Evolutionary conservation across 1,140 invertebrate genomes (phyloP).

Genomic region (Drosophila nannoptera): DNA sequence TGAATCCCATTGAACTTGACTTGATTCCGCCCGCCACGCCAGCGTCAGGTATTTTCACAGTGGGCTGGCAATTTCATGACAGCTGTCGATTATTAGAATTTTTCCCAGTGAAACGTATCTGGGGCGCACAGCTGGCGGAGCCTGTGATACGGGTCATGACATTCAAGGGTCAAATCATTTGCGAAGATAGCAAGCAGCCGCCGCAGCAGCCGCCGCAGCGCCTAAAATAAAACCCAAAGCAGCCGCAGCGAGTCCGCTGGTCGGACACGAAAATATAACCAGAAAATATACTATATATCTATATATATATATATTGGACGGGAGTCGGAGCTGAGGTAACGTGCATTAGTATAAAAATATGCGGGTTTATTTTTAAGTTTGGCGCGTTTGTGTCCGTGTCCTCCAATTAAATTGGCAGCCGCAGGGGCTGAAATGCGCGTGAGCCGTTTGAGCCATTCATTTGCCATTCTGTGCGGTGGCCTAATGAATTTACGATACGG

Average conservation of each 20-base stretch:
- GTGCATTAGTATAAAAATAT: conserved; percentile 33
- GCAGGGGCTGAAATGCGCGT: conserved; percentile 9
- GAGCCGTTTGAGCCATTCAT: conserved; percentile 37
- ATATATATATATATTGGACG: neutral
- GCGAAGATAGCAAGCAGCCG: conserved; percentile 15
- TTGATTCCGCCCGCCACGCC: no score
- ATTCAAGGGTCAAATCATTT: conserved; percentile 58
- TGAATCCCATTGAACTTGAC: no score
- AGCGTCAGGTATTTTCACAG: neutral
- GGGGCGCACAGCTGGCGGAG: neutral
- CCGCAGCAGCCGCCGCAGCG: conserved; percentile 24
- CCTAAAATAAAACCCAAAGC: conserved; percentile 28
- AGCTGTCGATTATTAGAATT: neutral
- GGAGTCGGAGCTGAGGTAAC: conserved; percentile 1
- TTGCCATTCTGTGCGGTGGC: conserved; percentile 22
- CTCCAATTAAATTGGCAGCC: conserved; percentile 28
- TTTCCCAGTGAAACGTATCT: conserved; percentile 7
- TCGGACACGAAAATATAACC: neutral
- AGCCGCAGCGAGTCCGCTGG: neutral
- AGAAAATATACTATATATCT: neutral
- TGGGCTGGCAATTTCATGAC: neutral
- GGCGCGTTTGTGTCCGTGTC: conserved; percentile 9
- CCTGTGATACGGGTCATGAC: conserved; percentile 32
- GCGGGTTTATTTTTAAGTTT: conserved; percentile 38
- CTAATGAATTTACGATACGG: conserved; percentile 38